Base-by-base conservation (phyloP, 2,113 vertebrate genomes). In the Apodemus sylvaticus region DNA sequence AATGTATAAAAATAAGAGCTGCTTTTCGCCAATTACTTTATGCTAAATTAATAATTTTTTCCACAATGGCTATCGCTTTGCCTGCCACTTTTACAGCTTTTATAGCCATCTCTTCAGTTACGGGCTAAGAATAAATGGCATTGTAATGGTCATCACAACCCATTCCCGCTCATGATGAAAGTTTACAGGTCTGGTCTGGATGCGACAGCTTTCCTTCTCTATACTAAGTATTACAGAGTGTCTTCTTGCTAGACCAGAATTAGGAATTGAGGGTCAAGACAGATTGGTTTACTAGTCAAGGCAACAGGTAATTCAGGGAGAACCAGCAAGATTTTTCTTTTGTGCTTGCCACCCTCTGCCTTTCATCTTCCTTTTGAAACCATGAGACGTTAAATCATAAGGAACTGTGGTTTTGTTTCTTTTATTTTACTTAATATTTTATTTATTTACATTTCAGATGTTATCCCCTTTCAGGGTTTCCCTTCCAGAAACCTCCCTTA, bases 41-140 rank as follows among this genome's bases (percentile, higher is more conserved):
- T 96, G 26, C 91, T 92, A 97, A 96, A 92, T 73, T 14, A 66
- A 93, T 2, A 93, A 68, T 29, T 34, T 96, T 96, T 89, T 98
- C 95, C 58, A 83, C 12, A 96, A 55, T 81, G 76, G 31, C 55
- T 79, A 92, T 95, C 91, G 3, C 87, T 98, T 97, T 96, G 87
- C 95, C 89, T 96, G 45, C 87, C 96, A 89, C 19, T 0, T 94
- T 98, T 96, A 74, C 9, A 11, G 7, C 83, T 93, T 97, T 97
- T 96, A 94, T 86, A 78, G 95, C 86, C 94, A 90, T 64, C 42
- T 73, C 36, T 97, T 97, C 96, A 91, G 85, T 90, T n/a, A 92
- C 94, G 31, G 89, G 26, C 1, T 76, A 68, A 74, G 92, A 92
- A 97, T 95, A 96, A 97, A 60, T 77, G 91, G 68, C 85, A 90